phyloP scores from a whole-genome alignment of 2,113 vertebrate species.

The Triplophysa siluroides region DNA sequence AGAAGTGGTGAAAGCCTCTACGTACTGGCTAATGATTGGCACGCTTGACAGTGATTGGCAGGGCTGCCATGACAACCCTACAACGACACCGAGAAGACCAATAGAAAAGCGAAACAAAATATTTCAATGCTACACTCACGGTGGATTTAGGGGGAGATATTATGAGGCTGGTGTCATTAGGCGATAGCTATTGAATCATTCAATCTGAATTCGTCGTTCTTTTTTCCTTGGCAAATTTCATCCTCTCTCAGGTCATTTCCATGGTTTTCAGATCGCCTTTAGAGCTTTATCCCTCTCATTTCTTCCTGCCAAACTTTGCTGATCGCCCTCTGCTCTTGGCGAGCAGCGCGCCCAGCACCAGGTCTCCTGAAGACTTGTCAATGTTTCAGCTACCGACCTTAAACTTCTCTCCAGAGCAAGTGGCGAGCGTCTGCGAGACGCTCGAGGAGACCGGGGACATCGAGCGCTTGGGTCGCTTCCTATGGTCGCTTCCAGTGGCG shows the following conservation, averaged over 20 bases:
- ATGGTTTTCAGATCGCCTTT: conserved; percentile 99
- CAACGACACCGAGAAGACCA: conserved; percentile 99
- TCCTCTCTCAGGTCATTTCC: conserved; percentile 94
- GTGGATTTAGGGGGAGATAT: conserved; percentile 99
- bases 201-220: conserved; percentile 90
- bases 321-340: conserved; percentile 95
- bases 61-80: conserved; percentile 97
- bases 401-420: conserved; percentile 99
- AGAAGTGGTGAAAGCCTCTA: conserved; percentile 96
- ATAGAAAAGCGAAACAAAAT: conserved; percentile 99
- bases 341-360: conserved; percentile 87
- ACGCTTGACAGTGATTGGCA: conserved; percentile 99
- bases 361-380: conserved; percentile 98
- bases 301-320: conserved; percentile 99
- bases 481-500: conserved; percentile 98
- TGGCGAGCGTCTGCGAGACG: conserved; percentile 99
- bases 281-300: conserved; percentile 99
- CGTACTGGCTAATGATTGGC: conserved; percentile 99
- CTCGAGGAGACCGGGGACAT: conserved; percentile 99
- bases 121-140: conserved; percentile 99
- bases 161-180: conserved; percentile 99
- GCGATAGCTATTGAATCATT: conserved; percentile 97
- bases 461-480: conserved; percentile 97
- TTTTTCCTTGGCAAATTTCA: conserved; percentile 84
- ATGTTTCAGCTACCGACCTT: conserved; percentile 99